A percentile compares a stretch with the other conserved stretches of the same genome.
Evolutionary conservation across 2,113 vertebrate genomes (phyloP).

Genomic region (Gallinago undulata): DNA sequence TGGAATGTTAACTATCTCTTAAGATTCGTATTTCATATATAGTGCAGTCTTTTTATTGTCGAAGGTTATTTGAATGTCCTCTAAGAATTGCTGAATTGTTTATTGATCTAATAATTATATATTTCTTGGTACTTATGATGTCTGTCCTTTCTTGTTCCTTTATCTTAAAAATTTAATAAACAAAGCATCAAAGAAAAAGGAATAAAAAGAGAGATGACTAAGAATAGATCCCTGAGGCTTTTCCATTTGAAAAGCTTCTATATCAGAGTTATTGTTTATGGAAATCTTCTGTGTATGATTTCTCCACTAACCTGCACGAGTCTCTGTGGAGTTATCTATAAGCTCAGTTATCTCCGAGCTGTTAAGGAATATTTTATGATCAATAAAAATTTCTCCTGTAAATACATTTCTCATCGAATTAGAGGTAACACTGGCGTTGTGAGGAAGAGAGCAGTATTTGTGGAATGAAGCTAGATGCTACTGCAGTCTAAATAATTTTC

Average conservation of each 20-base stretch:
- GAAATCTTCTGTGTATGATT: conserved; percentile 26
- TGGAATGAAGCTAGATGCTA: background rate
- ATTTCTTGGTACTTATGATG: background rate
- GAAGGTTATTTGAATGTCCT: conserved; percentile 45
- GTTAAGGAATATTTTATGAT: conserved; percentile 45
- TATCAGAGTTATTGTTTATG: conserved; percentile 30
- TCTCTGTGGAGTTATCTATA: background rate
- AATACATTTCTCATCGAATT: conserved; percentile 17
- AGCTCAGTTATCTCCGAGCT: background rate
- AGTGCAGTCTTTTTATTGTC: background rate
- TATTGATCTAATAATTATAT: conserved; percentile 55
- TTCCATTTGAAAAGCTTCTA: conserved; percentile 16
- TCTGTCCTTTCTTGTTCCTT: background rate
- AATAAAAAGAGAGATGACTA: background rate
- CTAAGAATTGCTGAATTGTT: conserved; percentile 25
- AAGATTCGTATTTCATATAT: conserved; percentile 35
- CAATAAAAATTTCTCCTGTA: conserved; percentile 10
- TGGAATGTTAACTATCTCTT: conserved; percentile 27
- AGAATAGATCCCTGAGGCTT: background rate
- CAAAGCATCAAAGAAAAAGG: background rate
- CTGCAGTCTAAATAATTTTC: background rate
- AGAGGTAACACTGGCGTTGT: background rate
- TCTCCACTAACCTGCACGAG: background rate
- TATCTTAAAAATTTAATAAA: conserved; percentile 46
- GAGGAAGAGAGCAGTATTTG: background rate